Base-by-base conservation (phyloP, 1,140 invertebrate species). In the Coelopa frigida region DNA sequence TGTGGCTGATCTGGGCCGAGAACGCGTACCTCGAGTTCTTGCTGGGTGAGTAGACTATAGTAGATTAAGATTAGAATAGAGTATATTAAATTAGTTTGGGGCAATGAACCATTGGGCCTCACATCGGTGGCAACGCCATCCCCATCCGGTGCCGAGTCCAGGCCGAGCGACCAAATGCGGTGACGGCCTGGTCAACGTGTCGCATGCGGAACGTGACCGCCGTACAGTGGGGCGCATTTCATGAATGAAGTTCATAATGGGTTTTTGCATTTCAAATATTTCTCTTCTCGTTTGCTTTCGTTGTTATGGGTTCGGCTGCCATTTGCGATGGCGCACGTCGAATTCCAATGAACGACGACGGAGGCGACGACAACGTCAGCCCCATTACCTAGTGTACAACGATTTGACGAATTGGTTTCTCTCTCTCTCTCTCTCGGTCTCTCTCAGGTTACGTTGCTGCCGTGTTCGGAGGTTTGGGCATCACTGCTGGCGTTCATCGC, bases 401-500 rank as follows among this genome's bases (percentile, higher is more conserved):
- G n/a, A n/a, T n/a, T n/a, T 23, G 12, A 3, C 20, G 1, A 41
- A 4, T 41, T n/a, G 2, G 14, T 24, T 5, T 15, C 11, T n/a
- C 27, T 26, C 7, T 31, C 24, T 21, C 21, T 44, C 6, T 22
- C 35, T 15, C 8, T 21, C 31, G 29, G 5, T 24, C 23, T 38
- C 5, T 44, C 14, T 44, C 27, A 68, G 65, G 54, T 2, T 64
- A 68, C 35, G 4, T 50, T 4, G 45, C 48, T 48, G 46, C 55
- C n/a, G 42, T 61, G 45, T 1, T 70, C 12, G 61, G 64, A 17
- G 82, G 77, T 5, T 51, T 81, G 12, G 83, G 83, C 32, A 75
- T 93, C 33, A 93, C 89, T 7, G 86, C 84, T 6, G 89, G 89
- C 24, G 82, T 83, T 14, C 89, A 93, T 71, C 75, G 89, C 37